These are phyloP conservation scores for Chiloscyllium plagiosum DNA, from an alignment of 2,113 vertebrate genomes.

Conservation along the genomic window DNA sequence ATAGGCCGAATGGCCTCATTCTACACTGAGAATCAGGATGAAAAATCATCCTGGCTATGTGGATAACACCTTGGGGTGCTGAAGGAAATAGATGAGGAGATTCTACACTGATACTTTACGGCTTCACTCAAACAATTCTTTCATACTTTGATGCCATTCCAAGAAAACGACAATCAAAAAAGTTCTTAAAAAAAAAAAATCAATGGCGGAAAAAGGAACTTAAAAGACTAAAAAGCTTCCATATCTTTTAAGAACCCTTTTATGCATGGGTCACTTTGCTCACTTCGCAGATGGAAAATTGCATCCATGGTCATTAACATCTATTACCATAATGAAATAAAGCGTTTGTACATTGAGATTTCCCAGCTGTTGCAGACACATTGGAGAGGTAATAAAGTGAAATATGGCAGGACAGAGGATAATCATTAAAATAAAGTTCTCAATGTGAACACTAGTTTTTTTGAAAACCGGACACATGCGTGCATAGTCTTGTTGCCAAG, in stretches of 20 bases:
- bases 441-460: background rate
- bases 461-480: background rate
- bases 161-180: background rate
- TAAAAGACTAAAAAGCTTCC: background rate
- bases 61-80: too few species aligned
- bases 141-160: background rate
- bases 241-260: background rate
- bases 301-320: background rate
- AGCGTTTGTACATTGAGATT: background rate
- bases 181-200: background rate
- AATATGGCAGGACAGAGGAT: background rate
- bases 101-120: background rate
- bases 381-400: background rate
- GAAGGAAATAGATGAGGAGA: too few species aligned
- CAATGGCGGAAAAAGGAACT: background rate
- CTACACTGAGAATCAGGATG: too few species aligned
- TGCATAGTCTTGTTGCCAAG: background rate
- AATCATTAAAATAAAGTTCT: background rate
- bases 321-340: background rate
- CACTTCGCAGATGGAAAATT: background rate
- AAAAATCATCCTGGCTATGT: too few species aligned
- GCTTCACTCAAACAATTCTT: background rate
- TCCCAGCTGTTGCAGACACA: background rate
- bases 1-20: too few species aligned
- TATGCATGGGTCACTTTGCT: background rate